Percentiles rank a stretch among this genome's conserved stretches.
These are phyloP conservation scores for Sminthurides aquaticus DNA, from an alignment of 2,888 invertebrate species.

Conservation along the genomic window DNA sequence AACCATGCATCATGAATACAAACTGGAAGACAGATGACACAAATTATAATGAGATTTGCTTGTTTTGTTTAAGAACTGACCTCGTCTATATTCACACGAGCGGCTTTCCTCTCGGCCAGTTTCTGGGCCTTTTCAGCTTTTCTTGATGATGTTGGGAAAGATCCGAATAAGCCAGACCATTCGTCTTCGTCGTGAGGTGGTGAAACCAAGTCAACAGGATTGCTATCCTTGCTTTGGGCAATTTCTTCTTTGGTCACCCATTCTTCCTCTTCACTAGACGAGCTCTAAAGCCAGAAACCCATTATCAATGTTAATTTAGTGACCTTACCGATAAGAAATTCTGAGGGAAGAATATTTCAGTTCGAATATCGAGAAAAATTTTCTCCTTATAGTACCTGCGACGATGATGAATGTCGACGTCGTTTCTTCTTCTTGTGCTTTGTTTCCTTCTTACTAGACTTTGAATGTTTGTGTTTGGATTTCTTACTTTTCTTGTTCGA, in stretches of 20 bases:
- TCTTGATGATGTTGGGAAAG: background rate
- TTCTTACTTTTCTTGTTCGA: slow-evolving; percentile 16
- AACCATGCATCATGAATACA: background rate
- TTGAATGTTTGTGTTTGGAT: slow-evolving; percentile 13
- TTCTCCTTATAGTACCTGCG: too few species aligned
- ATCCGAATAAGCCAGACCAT: background rate
- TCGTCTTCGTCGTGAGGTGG: background rate
- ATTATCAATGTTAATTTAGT: too few species aligned
- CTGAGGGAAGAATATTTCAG: too few species aligned
- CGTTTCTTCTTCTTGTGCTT: slow-evolving; percentile 23
- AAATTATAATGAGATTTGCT: background rate
- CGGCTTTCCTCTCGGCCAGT: slow-evolving; percentile 17
- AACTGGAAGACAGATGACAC: background rate
- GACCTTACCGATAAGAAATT: too few species aligned
- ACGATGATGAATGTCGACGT: slow-evolving; percentile 14
- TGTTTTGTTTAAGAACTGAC: slow-evolving; percentile 10
- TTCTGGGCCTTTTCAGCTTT: background rate
- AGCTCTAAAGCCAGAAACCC: too few species aligned
- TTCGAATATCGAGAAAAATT: background rate
- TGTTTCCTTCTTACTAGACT: slow-evolving; percentile 21
- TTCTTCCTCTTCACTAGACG: slow-evolving; percentile 19
- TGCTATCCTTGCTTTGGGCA: background rate
- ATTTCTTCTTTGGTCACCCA: slow-evolving; percentile 27
- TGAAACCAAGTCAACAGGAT: background rate
- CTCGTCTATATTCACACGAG: slow-evolving; percentile 30